Evolutionary conservation across 2,113 vertebrate species (phyloP), one percentile per base, ranked within the genome.

Genomic region (Clarias macrocephalus): DNA sequence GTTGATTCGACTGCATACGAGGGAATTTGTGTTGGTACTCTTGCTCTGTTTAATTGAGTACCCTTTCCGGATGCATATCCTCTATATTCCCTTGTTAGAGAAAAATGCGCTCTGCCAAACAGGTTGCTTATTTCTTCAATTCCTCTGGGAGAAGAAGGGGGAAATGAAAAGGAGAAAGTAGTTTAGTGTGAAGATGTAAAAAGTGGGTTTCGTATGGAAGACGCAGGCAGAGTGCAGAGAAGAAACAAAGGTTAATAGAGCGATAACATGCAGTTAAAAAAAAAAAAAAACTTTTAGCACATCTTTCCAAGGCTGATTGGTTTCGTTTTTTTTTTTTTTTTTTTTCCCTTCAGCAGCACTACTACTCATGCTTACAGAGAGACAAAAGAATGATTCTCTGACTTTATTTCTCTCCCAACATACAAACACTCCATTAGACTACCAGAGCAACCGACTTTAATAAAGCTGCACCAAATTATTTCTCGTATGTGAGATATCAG

Each of bases 61-160:
- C 75, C 25, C 6, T 15, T 54, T 54, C 48, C 56, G 25, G 12
- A 28, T 3, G 4, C 25, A 25, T 0, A 75, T 48, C 37, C 2
- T n/a, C 13, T n/a, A n/a, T 54, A 77, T 54, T 54, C 75, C 48
- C 75, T 54, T 8, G 75, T 54, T 76, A 16, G 23, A 54, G 48
- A n/a, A 54, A n/a, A 8, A 9, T 25, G 30, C 73, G 13, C 23
- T 33, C 21, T 60, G 57, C 79, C 56, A 81, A 48, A 23, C 80
- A 81, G 30, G 57, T 81, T 81, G 80, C 80, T 60, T 25, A 62
- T 81, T 81, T 62, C 59, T 62, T 60, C 10, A 62, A 13, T 81
- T 59, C 57, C 7, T 81, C 42, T 63, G 28, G 42, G 57, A 81
- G 30, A 57, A 37, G 57, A 76, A 76, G 5, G 48, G 54, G 48